A percentile compares a stretch with the other conserved stretches of the same genome.
Evolutionary conservation across 2,888 invertebrate genomes (phyloP).

Genomic region (Aphidoletes aphidimyza): DNA sequence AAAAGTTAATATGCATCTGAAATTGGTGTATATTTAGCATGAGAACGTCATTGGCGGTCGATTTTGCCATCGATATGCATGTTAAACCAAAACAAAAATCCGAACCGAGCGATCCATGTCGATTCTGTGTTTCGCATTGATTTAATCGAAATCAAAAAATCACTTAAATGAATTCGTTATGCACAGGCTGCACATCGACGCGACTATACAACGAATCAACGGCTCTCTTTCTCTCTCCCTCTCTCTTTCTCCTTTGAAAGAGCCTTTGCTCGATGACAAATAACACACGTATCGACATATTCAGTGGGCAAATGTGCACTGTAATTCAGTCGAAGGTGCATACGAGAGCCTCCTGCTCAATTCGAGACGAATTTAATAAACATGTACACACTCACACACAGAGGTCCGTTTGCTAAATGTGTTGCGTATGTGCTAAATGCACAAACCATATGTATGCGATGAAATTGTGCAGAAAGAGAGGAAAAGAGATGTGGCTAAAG

Average conservation of each 20-base stretch:
- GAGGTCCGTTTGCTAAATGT: conserved; percentile 3
- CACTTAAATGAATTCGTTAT: conserved; percentile 31
- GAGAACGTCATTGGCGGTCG: conserved; percentile 38
- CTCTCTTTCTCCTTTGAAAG: no score
- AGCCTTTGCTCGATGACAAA: conserved; percentile 34
- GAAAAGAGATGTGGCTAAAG: background rate
- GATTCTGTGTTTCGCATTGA: conserved; percentile 5
- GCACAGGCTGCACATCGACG: background rate
- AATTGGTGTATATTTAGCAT: conserved; percentile 49
- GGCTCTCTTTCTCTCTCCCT: background rate
- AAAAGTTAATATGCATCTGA: conserved; percentile 9
- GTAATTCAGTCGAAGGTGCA: conserved; percentile 15
- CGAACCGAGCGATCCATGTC: background rate
- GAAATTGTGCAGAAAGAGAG: background rate
- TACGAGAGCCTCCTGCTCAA: background rate
- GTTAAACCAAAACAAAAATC: background rate
- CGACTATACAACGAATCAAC: background rate
- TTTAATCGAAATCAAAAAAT: conserved; percentile 39
- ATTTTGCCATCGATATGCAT: background rate
- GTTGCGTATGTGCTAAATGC: conserved; percentile 49
- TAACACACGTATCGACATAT: conserved; percentile 29
- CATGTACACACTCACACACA: background rate
- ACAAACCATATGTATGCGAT: conserved; percentile 8
- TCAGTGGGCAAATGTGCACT: conserved; percentile 39
- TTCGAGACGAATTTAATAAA: conserved; percentile 8